Evolutionary conservation across 2,888 invertebrate genomes (phyloP), one percentile per base, ranked within the genome.

Genomic region (Lepidonotus clava): DNA sequence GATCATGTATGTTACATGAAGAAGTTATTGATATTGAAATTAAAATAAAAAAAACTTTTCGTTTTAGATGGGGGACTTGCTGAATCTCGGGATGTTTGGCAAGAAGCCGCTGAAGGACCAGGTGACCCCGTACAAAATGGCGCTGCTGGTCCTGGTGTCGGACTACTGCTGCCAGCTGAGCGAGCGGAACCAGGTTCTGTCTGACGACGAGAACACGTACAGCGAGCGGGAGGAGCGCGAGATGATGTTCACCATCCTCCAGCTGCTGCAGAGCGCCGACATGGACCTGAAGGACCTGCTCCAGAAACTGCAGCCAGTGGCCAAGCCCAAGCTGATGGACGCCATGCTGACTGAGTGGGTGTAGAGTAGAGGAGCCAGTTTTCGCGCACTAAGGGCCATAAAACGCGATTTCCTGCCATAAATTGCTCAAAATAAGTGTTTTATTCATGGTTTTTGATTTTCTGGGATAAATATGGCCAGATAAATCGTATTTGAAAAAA

Each of bases 201-300:
- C 53, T 0, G 83, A 86, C 34, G 83, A 67, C 32, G 41, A 66
- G 36, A 83, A 86, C n/a, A 41, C 51, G 0, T 77, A 71, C 46
- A 90, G 91, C 14, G 93, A 93, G 83, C 90, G 89, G 21, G 92
- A 96, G 89, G 95, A 97, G 86, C 96, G 97, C 90, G 96, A 97
- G 92, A 97, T 98, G 93, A 97, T 97, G 94, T 96, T 97, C 94
- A 95, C 97, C 6, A 95, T 97, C 41, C 95, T 98, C 24, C 97
- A 97, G 94, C 94, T 98, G 38, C 96, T 97, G 89, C 89, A 91
- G 92, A 89, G 91, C 87, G 91, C 91, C 76, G 91, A 92, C 84
- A 66, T 91, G 86, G 89, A 90, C 8, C 84, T 92, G 61, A 88
- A 88, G 36, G 89, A 91, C 14, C 87, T 92, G 32, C 84, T 89